Evolutionary conservation across 1,140 invertebrate species (phyloP).

Genomic region (Drosophila persimilis): DNA sequence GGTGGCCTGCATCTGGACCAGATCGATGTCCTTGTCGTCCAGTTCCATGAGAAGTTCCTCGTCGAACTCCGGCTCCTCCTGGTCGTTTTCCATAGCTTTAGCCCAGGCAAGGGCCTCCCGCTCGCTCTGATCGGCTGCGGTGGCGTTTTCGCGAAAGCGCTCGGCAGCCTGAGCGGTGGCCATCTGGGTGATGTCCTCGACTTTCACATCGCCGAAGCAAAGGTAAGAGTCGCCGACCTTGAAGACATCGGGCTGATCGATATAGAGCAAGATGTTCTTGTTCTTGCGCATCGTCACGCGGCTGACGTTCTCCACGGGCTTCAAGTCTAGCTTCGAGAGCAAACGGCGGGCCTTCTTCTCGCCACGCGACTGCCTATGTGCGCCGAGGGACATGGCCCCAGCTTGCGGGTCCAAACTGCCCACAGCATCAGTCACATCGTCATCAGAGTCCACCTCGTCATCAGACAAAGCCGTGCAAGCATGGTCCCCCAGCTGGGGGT

Average conservation of each 20-base stretch:
- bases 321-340: constrained; percentile 54
- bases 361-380: constrained; percentile 38
- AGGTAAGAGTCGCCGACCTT: constrained; percentile 38
- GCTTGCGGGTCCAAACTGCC: too few species aligned
- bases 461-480: too few species aligned
- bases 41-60: constrained; percentile 3
- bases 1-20: constrained; percentile 59
- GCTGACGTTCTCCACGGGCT: constrained; percentile 39
- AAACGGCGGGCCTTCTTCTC: constrained; percentile 69
- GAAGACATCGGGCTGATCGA: constrained; percentile 57
- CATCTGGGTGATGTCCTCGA: constrained; percentile 48
- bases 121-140: not conserved
- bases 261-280: constrained; percentile 57
- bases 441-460: too few species aligned
- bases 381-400: not conserved
- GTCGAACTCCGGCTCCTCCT: constrained; percentile 5
- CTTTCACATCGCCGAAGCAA: constrained; percentile 47
- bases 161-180: constrained; percentile 47
- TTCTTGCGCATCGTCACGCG: constrained; percentile 62
- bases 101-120: not conserved
- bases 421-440: too few species aligned
- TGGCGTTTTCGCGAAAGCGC: constrained; percentile 16
- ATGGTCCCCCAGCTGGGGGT: too few species aligned
- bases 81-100: constrained; percentile 5
- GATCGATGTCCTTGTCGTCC: constrained; percentile 62